A percentile compares a stretch with the other conserved stretches of the same genome.
Conservation (phyloP, 2,797 vertebrate genomes). For the Peromyscus attwateri region DNA sequence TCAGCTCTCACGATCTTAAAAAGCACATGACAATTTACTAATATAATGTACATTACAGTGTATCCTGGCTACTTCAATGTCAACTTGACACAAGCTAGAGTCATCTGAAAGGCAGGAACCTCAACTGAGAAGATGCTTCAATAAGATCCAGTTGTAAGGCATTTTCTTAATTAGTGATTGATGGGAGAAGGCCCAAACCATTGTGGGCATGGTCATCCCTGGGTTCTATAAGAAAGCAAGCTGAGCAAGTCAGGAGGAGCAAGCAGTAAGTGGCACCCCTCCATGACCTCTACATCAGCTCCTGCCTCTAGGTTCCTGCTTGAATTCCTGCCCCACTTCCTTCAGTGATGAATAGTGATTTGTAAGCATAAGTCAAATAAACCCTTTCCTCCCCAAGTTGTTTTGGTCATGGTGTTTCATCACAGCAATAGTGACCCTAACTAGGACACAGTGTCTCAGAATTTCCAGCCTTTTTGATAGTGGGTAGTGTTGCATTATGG, state of each 20-base stretch:
- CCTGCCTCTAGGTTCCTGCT: neutral
- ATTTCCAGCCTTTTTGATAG: neutral
- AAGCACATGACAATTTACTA: neutral
- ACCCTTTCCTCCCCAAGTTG: neutral
- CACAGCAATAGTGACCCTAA: neutral
- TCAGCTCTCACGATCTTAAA: neutral
- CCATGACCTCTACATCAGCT: neutral
- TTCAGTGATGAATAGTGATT: neutral
- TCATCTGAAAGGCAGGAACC: neutral
- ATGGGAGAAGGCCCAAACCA: too few species aligned
- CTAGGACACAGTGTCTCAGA: neutral
- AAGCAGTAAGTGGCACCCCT: neutral
- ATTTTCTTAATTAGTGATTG: neutral
- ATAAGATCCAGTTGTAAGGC: neutral
- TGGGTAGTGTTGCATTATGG: neutral
- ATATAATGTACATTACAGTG: neutral
- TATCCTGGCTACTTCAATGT: too few species aligned
- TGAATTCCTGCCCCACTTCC: neutral
- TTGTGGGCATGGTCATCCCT: too few species aligned
- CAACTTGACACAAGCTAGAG: neutral
- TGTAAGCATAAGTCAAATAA: neutral
- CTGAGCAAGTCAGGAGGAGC: neutral
- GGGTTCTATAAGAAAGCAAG: neutral
- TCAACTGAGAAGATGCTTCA: neutral
- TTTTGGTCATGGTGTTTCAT: neutral